A percentile compares a stretch with the other conserved stretches of the same genome.
These are phyloP conservation scores for Thalassophryne amazonica DNA, from an alignment of 2,797 vertebrate species.

Conservation along the genomic window DNA sequence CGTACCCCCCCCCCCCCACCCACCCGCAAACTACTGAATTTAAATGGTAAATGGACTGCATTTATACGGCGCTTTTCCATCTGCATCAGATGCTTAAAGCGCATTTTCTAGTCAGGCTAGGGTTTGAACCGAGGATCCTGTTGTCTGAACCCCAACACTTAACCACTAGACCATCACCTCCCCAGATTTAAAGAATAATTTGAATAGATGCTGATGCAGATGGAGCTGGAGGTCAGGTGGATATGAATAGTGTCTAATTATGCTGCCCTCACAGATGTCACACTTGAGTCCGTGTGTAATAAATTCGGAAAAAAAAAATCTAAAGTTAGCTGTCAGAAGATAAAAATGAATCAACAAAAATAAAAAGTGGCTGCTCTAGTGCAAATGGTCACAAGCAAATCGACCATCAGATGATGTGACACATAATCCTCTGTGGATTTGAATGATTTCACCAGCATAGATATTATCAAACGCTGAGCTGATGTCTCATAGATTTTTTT, in stretches of 20 bases:
- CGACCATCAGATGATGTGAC: constrained; percentile 15
- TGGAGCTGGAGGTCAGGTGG: constrained; percentile 35
- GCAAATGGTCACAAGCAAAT: constrained; percentile 24
- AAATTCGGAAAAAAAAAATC: too few relatives aligned
- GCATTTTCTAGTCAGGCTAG: too few relatives aligned
- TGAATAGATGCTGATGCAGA: constrained; percentile 61
- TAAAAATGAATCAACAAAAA: constrained; percentile 24
- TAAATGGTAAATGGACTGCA: too few relatives aligned
- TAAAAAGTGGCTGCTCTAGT: constrained; percentile 9
- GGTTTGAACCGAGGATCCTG: too few relatives aligned
- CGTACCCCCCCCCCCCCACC: too few relatives aligned
- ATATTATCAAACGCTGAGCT: constrained; percentile 16
- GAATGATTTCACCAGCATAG: constrained; percentile 19
- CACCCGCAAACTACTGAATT: too few relatives aligned
- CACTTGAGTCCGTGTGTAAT: background rate
- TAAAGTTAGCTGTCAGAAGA: background rate
- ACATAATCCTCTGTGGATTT: constrained; percentile 22
- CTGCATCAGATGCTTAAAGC: too few relatives aligned
- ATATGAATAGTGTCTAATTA: constrained; percentile 33
- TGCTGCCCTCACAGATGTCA: background rate
- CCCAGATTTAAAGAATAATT: constrained; percentile 63
- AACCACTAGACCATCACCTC: constrained; percentile 36
- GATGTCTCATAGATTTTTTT: constrained; percentile 12
- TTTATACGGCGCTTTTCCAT: too few relatives aligned
- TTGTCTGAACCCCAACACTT: too few relatives aligned